phyloP scores from a whole-genome alignment of 2,888 invertebrate genomes.

The Aelia acuminata region DNA sequence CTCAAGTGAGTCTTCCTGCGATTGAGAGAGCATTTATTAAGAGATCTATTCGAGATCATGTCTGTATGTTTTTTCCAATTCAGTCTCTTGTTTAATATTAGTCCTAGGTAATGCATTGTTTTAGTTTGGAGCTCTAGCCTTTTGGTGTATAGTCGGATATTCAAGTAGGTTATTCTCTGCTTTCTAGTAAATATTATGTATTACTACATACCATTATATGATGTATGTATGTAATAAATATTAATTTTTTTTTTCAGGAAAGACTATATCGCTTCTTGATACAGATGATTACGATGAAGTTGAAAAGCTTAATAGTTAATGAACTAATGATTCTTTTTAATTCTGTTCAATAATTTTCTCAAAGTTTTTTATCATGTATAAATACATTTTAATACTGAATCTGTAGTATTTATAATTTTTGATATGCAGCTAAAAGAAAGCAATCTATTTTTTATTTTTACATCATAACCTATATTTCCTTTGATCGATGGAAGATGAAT shows the following conservation, averaged over 20 bases:
- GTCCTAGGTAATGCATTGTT: no score
- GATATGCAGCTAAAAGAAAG: background rate
- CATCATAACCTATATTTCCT: background rate
- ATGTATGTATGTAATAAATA: no score
- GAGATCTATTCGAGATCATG: no score
- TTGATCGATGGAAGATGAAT: background rate
- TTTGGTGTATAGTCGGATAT: no score
- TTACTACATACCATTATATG: no score
- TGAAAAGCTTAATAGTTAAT: constrained; percentile 78
- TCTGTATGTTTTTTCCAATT: no score
- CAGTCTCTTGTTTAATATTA: no score
- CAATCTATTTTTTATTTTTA: constrained; percentile 12
- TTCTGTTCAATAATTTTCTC: background rate
- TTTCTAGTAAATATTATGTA: no score
- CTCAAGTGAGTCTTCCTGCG: no score
- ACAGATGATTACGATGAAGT: constrained; percentile 94
- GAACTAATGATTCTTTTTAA: background rate
- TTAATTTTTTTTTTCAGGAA: constrained; percentile 69
- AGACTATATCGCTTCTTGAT: constrained; percentile 85
- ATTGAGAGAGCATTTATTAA: no score
- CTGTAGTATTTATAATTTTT: background rate
- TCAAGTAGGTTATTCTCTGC: no score
- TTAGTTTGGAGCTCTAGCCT: no score
- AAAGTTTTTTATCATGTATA: background rate
- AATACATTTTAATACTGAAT: constrained; percentile 1